phyloP scores from a whole-genome alignment of 1,140 invertebrate genomes.

The Leptoteleia sp. region DNA sequence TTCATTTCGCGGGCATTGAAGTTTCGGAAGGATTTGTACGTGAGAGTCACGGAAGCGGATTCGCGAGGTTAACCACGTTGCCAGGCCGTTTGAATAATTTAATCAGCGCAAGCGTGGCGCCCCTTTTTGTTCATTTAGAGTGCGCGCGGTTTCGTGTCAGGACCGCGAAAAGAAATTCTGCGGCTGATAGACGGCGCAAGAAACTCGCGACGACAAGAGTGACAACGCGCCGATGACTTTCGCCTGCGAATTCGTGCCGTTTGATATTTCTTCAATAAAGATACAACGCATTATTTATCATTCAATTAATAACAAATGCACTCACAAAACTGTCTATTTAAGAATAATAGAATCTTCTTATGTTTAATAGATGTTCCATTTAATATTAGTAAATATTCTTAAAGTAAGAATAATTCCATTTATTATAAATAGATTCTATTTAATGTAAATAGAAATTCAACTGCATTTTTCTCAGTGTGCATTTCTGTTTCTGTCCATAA shows the following conservation, averaged over 20 bases:
- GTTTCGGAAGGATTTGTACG: conserved; percentile 58
- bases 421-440: too few relatives aligned
- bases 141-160: conserved; percentile 59
- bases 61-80: conserved; percentile 38
- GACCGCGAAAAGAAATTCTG: conserved; percentile 71
- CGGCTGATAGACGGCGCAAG: conserved; percentile 66
- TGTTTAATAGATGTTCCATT: too few relatives aligned
- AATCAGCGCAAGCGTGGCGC: conserved; percentile 35
- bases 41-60: conserved; percentile 43
- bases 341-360: too few relatives aligned
- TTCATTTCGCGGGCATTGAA: conserved; percentile 29
- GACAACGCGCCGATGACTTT: conserved; percentile 65
- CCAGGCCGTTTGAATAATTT: conserved; percentile 49
- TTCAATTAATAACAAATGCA: too few relatives aligned
- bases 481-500: too few relatives aligned
- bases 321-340: too few relatives aligned
- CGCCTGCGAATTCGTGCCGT: conserved; percentile 14
- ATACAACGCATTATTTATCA: too few relatives aligned
- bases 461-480: too few relatives aligned
- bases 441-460: too few relatives aligned
- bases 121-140: conserved; percentile 51
- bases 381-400: too few relatives aligned
- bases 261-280: too few relatives aligned
- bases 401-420: too few relatives aligned
- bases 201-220: conserved; percentile 64